Conservation (phyloP, 2,113 vertebrate genomes). For the Lamprologus lemairii region DNA sequence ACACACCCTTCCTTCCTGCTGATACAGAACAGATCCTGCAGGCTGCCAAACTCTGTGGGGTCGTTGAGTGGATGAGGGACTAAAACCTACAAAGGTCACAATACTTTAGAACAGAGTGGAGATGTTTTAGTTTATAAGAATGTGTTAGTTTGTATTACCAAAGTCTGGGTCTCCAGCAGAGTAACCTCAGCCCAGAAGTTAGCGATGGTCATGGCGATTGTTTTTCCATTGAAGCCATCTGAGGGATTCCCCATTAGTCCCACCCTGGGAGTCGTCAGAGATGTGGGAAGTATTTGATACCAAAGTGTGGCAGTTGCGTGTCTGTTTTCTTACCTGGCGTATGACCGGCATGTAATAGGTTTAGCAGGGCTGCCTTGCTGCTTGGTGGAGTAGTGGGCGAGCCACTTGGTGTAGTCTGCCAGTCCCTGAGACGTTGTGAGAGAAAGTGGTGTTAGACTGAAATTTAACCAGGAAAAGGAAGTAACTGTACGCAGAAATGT, state of each 20-base stretch:
- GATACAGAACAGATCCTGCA: constrained; percentile 79
- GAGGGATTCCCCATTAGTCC: constrained; percentile 81
- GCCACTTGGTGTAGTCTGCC: constrained; percentile 79
- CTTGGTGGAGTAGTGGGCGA: constrained; percentile 72
- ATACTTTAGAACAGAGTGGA: neutral
- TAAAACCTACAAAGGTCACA: constrained; percentile 54
- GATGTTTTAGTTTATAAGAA: neutral
- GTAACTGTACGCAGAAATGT: neutral
- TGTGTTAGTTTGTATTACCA: constrained; percentile 51
- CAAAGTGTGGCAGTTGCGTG: neutral
- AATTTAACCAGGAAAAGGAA: accelerated
- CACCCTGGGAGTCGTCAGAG: constrained; percentile 51
- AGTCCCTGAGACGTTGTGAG: constrained; percentile 58
- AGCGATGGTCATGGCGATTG: constrained; percentile 77
- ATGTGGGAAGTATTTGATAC: neutral
- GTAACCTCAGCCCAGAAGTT: constrained; percentile 83
- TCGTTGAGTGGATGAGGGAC: constrained; percentile 79
- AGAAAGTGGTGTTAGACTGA: neutral
- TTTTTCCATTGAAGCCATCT: constrained; percentile 80
- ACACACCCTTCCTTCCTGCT: constrained; percentile 78
- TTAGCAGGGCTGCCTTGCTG: constrained; percentile 54
- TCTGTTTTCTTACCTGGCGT: constrained; percentile 65
- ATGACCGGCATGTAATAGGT: constrained; percentile 67
- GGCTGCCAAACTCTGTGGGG: constrained; percentile 78
- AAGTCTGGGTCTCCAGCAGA: constrained; percentile 70